Conservation (phyloP, 2,113 vertebrate species). For the Coptodon bakossiorum region DNA sequence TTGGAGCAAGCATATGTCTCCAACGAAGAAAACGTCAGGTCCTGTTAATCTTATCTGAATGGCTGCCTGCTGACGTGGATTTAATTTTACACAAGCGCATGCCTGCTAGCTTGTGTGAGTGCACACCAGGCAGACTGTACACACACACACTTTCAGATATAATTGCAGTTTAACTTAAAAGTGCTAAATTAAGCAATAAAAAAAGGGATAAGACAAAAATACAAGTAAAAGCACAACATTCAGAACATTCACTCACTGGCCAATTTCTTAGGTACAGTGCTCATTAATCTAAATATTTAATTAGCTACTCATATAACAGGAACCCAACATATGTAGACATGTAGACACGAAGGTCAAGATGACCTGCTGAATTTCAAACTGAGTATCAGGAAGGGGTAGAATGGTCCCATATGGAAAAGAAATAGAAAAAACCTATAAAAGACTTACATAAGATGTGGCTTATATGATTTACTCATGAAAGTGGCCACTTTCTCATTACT, state of each 20-base stretch:
- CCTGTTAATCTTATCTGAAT: conserved; percentile 68
- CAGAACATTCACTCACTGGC: neutral
- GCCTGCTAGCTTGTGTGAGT: conserved; percentile 11
- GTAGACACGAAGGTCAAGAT: neutral
- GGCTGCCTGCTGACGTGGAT: conserved; percentile 62
- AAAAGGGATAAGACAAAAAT: neutral
- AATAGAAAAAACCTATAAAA: no score
- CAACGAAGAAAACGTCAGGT: conserved; percentile 58
- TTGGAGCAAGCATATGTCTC: conserved; percentile 64
- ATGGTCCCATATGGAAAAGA: neutral
- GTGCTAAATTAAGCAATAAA: neutral
- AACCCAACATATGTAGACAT: neutral
- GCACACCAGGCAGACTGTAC: neutral
- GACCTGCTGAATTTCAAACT: neutral
- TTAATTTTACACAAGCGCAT: conserved; percentile 60
- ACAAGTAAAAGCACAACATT: neutral
- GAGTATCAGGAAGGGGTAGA: neutral
- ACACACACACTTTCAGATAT: neutral
- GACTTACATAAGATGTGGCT: no score
- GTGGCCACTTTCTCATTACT: no score
- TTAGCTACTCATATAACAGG: neutral
- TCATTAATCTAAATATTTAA: neutral
- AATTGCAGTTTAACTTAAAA: neutral
- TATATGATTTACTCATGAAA: no score
- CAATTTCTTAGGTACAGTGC: neutral